Evolutionary conservation across 2,888 invertebrate genomes (phyloP).

Genomic region (Nemoura dubitans): DNA sequence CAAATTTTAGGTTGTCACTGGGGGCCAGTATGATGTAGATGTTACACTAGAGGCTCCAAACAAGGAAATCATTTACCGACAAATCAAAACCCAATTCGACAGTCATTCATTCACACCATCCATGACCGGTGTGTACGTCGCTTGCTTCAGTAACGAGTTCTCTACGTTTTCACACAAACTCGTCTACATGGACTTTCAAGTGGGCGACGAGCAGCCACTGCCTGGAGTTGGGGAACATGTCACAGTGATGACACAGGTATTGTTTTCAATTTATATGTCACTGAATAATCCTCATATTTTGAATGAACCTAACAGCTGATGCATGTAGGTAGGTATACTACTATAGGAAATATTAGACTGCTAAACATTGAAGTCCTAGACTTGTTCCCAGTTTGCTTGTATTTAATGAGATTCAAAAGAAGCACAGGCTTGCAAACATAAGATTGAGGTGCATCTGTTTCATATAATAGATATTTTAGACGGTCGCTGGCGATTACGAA

Average conservation of each 20-base stretch:
- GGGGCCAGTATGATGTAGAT: slow-evolving; percentile 98
- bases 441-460: no score
- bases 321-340: no score
- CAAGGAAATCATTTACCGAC: slow-evolving; percentile 88
- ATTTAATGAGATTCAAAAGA: no score
- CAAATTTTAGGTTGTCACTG: slow-evolving; percentile 88
- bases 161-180: slow-evolving; percentile 98
- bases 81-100: slow-evolving; percentile 95
- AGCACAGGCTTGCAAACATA: no score
- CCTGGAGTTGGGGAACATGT: slow-evolving; percentile 88
- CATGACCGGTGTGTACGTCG: slow-evolving; percentile 78
- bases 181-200: slow-evolving; percentile 97
- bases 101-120: slow-evolving; percentile 86
- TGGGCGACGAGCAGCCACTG: slow-evolving; percentile 87
- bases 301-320: no score
- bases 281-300: neutral
- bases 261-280: slow-evolving; percentile 31
- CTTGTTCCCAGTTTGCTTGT: no score
- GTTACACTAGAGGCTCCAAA: slow-evolving; percentile 88
- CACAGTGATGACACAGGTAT: slow-evolving; percentile 91
- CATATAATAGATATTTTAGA: no score
- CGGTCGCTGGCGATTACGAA: no score
- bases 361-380: no score
- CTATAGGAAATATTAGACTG: no score
- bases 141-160: slow-evolving; percentile 99